Conservation (phyloP, 35 echinoderm and acorn worm genomes). For the Anneissia japonica region DNA sequence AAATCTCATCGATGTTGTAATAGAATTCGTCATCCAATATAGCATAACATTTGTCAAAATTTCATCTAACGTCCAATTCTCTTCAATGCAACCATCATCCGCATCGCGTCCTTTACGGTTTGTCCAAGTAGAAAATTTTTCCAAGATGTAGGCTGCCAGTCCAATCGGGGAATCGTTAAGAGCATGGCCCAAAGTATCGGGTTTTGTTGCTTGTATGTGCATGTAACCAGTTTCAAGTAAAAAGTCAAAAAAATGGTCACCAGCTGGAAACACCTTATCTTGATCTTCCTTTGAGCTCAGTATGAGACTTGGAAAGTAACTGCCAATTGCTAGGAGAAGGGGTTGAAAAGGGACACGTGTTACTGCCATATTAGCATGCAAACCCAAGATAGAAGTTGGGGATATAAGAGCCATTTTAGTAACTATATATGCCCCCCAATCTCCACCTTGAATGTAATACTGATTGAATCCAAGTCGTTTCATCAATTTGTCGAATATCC, state of each 20-base stretch:
- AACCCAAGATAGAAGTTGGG: not conserved
- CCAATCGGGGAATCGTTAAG: slow-evolving; percentile 69
- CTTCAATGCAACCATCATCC: slow-evolving; percentile 56
- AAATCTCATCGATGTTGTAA: too few relatives aligned
- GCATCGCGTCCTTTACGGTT: not conserved
- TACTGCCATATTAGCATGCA: slow-evolving; percentile 2
- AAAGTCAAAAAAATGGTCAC: too few relatives aligned
- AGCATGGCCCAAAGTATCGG: slow-evolving; percentile 44
- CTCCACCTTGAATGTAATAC: slow-evolving; percentile 82
- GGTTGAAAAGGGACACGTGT: too few relatives aligned
- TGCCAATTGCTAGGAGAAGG: slow-evolving; percentile 24
- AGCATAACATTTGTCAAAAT: slow-evolving; percentile 86
- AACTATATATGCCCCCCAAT: slow-evolving; percentile 45
- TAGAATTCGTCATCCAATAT: slow-evolving; percentile 69
- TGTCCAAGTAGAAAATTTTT: slow-evolving; percentile 27
- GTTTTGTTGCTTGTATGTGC: slow-evolving; percentile 38
- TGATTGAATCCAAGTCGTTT: slow-evolving; percentile 48
- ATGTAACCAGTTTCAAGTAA: too few relatives aligned
- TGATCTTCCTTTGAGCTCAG: slow-evolving; percentile 22
- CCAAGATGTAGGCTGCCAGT: slow-evolving; percentile 67
- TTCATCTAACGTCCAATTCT: slow-evolving; percentile 55
- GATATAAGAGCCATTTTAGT: slow-evolving; percentile 36
- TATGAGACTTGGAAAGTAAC: slow-evolving; percentile 26
- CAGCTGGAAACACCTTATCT: slow-evolving; percentile 24
- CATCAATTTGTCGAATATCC: slow-evolving; percentile 80